A percentile compares a stretch with the other conserved stretches of the same genome.
phyloP scores from a whole-genome alignment of 2,113 vertebrate genomes.

The Ciconia maguari region DNA sequence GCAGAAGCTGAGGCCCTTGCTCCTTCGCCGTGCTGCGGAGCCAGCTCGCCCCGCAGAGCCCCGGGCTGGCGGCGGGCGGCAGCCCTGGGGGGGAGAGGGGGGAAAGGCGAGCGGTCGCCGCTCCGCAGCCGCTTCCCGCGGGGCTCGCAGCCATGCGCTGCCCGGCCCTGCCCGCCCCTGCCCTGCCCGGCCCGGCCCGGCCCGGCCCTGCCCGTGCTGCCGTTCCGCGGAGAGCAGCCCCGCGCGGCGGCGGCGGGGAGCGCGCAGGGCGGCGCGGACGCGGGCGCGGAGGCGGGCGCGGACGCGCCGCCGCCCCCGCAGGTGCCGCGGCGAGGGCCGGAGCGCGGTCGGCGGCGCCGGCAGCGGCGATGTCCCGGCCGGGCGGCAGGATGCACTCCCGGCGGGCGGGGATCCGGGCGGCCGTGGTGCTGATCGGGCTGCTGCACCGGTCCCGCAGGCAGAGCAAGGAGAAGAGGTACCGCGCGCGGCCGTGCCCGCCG shows the following conservation, averaged over 20 bases:
- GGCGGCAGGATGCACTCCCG: conserved; percentile 80
- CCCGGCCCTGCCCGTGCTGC: too few relatives aligned
- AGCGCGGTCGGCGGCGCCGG: neutral
- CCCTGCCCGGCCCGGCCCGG: too few relatives aligned
- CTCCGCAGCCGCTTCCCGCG: neutral
- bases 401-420: conserved; percentile 90
- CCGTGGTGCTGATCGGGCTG: conserved; percentile 92
- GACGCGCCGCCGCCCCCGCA: neutral
- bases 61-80: neutral
- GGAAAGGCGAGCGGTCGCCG: neutral
- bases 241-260: neutral
- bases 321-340: neutral
- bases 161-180: neutral
- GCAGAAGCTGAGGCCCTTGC: fast-evolving
- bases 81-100: neutral
- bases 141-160: neutral
- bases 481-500: neutral
- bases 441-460: conserved; percentile 90
- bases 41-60: too few relatives aligned
- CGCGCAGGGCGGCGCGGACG: neutral
- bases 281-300: neutral
- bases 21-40: too few relatives aligned
- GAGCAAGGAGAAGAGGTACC: conserved; percentile 79
- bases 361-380: conserved; percentile 80
- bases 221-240: neutral